phyloP scores from a whole-genome alignment of 2,797 vertebrate species.

The Dendrocincla tyrannina region DNA sequence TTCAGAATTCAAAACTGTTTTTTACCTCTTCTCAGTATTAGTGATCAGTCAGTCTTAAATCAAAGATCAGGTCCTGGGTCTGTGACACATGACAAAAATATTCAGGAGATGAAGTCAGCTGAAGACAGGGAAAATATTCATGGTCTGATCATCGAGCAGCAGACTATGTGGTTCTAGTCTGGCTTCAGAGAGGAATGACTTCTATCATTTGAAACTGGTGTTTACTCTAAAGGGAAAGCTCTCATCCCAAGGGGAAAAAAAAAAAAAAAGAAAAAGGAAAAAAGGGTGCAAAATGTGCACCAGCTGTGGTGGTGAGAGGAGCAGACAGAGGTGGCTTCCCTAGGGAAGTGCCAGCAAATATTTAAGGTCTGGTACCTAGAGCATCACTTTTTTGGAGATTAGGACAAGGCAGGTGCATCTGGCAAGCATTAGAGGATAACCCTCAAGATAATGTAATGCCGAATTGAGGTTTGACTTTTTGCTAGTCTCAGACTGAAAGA shows the following conservation, averaged over 20 bases:
- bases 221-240: background rate
- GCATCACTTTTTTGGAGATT: background rate
- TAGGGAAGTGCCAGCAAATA: background rate
- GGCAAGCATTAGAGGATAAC: fast-evolving
- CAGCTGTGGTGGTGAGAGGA: background rate
- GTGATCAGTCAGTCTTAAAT: background rate
- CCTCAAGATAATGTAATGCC: background rate
- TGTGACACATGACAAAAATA: background rate
- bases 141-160: background rate
- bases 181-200: background rate
- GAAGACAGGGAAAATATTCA: background rate
- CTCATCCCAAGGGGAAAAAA: background rate
- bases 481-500: background rate
- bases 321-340: background rate
- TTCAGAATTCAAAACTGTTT: background rate
- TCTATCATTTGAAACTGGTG: background rate
- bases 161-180: background rate
- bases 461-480: background rate
- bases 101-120: background rate
- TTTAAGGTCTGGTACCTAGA: background rate
- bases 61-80: background rate
- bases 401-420: background rate
- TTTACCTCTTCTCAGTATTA: background rate
- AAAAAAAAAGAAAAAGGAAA: background rate
- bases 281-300: fast-evolving